Base-by-base conservation (phyloP, 2,888 invertebrate genomes). In the Drosophila prostipennis region DNA sequence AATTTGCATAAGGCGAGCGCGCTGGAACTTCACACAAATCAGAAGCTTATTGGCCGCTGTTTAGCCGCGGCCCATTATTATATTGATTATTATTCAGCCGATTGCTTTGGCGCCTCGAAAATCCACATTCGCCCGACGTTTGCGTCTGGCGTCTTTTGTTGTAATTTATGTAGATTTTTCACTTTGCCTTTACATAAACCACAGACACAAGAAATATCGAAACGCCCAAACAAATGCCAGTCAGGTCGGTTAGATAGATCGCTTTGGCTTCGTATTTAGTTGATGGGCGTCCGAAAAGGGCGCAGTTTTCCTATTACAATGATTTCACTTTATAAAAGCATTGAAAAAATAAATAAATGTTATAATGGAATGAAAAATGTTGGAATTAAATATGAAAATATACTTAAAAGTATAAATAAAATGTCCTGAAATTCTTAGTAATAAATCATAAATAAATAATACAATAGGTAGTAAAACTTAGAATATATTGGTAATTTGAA, bases 201-300 rank as follows among this genome's bases (percentile, higher is more conserved):
- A 59, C 46, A 36, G 51, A 42, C 64, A 54, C 59, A 65, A 72
- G 58, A 64, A 77, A 84, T 77, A 85, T 82, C 74, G 78, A 71
- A 85, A 82, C 81, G 81, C 80, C 81, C 70, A 85, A 82, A 78
- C 81, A 81, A 80, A 85, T 69, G 81, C 79, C 79, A 77, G 77
- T 37, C 75, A 40, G 80, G 58, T 63, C 29, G 51, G 61, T 49
- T 39, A 53, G 53, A 68, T 57, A 51, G 57, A 68, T 68, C 40
- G 65, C 52, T 53, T 53, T 39, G 45, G n/a, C 65, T 37, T 13
- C 32, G 65, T 45, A 65, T 65, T 65, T 65, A 65, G 65, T 65
- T 54, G 39, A 55, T 37, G 19, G 55, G 55, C 40, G 40, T 39
- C 2, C 10, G 4, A 26, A 26, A 39, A 42, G 2, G 5, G 23